Evolutionary conservation across 2,113 vertebrate genomes (phyloP).

Genomic region (Pholis gunnellus): DNA sequence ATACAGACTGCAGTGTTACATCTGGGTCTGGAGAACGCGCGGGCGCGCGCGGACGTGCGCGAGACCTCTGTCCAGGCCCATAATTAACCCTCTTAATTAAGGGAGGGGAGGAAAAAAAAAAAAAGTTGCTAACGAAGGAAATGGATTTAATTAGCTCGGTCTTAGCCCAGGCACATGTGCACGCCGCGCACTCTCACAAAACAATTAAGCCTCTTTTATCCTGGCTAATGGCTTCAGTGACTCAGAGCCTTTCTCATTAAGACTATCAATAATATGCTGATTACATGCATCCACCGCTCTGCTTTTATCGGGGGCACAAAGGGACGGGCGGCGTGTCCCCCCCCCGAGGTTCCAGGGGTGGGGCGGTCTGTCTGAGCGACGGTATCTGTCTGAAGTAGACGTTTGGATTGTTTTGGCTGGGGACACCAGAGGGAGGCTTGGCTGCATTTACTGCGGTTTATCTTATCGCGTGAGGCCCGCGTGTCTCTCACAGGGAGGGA

Average conservation of each 20-base stretch:
- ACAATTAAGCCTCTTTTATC: slow-evolving; percentile 84
- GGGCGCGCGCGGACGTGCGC: slow-evolving; percentile 30
- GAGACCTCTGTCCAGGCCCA: slow-evolving; percentile 65
- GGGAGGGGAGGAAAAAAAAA: slow-evolving; percentile 60
- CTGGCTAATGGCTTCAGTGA: slow-evolving; percentile 81
- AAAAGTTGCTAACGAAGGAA: slow-evolving; percentile 79
- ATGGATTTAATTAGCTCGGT: slow-evolving; percentile 84
- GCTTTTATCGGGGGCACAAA: slow-evolving; percentile 72
- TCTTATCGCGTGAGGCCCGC: slow-evolving; percentile 51
- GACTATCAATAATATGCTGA: slow-evolving; percentile 85
- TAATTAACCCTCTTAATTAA: slow-evolving; percentile 84
- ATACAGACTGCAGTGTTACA: slow-evolving; percentile 10
- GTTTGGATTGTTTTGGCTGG: slow-evolving; percentile 55
- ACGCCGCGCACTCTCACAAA: slow-evolving; percentile 68
- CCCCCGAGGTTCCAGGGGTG: slow-evolving; percentile 51
- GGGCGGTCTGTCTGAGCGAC: slow-evolving; percentile 26
- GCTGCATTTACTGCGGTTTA: slow-evolving; percentile 46
- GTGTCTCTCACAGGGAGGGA: slow-evolving; percentile 53
- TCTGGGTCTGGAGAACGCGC: slow-evolving; percentile 3
- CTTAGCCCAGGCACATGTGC: slow-evolving; percentile 52
- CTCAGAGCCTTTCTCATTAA: slow-evolving; percentile 80
- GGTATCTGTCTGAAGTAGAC: slow-evolving; percentile 67
- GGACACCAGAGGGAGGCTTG: slow-evolving; percentile 33
- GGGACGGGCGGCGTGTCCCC: slow-evolving; percentile 66
- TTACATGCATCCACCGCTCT: slow-evolving; percentile 72